Evolutionary conservation across 53 echinoderm and acorn worm species (phyloP).

Genomic region (Echinometra lucunter): DNA sequence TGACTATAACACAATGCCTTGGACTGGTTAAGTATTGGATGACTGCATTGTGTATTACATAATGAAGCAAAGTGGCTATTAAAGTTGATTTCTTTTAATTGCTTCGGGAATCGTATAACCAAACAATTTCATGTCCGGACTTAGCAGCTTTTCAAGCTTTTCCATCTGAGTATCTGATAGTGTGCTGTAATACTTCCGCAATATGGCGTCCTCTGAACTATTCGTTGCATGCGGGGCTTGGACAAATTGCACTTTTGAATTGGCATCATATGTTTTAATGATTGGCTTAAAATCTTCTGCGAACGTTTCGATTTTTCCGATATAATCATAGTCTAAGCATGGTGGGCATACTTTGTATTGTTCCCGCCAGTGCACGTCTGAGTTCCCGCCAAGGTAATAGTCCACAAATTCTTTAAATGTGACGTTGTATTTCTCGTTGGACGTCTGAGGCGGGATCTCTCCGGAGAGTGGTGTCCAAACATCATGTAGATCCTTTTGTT

Average conservation of each 20-base stretch:
- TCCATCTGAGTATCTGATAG: conserved; percentile 41
- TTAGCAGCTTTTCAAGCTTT: background rate
- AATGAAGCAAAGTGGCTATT: background rate
- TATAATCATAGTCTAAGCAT: conserved; percentile 62
- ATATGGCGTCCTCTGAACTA: conserved; percentile 30
- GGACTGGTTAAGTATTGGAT: too few species aligned
- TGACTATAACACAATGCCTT: too few species aligned
- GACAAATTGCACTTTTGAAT: background rate
- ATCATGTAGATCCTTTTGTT: conserved; percentile 38
- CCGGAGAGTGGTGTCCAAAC: conserved; percentile 50
- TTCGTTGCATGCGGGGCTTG: conserved; percentile 15
- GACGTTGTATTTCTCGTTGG: conserved; percentile 46
- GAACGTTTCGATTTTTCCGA: conserved; percentile 67
- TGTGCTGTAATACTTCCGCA: conserved; percentile 55
- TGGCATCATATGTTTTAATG: background rate
- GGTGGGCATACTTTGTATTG: conserved; percentile 66
- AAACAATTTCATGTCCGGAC: conserved; percentile 43
- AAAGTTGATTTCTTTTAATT: background rate
- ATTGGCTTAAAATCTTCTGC: conserved; percentile 51
- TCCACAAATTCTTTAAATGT: conserved; percentile 60
- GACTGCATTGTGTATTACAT: too few species aligned
- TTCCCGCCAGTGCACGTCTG: conserved; percentile 70
- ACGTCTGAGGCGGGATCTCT: background rate
- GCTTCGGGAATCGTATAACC: conserved; percentile 31
- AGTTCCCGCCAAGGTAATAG: conserved; percentile 37